Base-by-base conservation (phyloP, 1,140 invertebrate species). In the Drosophila pseudoobscura region DNA sequence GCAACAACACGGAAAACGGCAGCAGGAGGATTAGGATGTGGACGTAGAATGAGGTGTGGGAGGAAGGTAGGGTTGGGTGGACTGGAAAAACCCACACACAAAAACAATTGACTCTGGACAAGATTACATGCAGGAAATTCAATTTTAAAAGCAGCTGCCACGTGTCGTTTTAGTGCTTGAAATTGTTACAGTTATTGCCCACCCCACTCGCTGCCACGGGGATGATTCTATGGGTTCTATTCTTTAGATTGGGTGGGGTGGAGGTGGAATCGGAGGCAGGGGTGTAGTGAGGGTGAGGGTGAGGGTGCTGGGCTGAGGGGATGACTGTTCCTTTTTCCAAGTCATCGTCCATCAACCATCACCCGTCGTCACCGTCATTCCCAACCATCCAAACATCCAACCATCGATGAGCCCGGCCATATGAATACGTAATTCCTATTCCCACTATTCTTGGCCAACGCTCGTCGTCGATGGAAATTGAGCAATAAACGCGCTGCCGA, bases 101-200 rank as follows among this genome's bases (percentile, higher is more conserved):
- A 64, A 90, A 90, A 89, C 89, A 90, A 90, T 90, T 90, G 89
- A 90, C 75, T 83, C 84, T 75, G 71, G 74, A 89, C 87, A 89
- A 79, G 89, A 90, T 90, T 90, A 90, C 89, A 90, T 78, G 89
- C 85, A 83, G 89, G 89, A 91, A 91, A 91, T 91, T 91, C 89
- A 91, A 90, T 91, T 91, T 90, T 91, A 91, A 91, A 91, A 90
- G 89, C 89, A 91, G 89, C 89, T 91, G 89, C 89, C 89, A 91
- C 89, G 89, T 91, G 89, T 90, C 89, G 58, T 78, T 90, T 82
- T 90, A 90, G 89, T 89, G 89, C 89, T 90, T 87, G 75, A 90
- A 88, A 90, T 78, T 90, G 87, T 90, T 68, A 84, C 84, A 88
- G 73, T 82, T 82, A 82, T 85, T 64, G 80, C 56, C 78, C 59